Base-by-base conservation (phyloP, 2,797 vertebrate species). In the Dicrostonyx torquatus region DNA sequence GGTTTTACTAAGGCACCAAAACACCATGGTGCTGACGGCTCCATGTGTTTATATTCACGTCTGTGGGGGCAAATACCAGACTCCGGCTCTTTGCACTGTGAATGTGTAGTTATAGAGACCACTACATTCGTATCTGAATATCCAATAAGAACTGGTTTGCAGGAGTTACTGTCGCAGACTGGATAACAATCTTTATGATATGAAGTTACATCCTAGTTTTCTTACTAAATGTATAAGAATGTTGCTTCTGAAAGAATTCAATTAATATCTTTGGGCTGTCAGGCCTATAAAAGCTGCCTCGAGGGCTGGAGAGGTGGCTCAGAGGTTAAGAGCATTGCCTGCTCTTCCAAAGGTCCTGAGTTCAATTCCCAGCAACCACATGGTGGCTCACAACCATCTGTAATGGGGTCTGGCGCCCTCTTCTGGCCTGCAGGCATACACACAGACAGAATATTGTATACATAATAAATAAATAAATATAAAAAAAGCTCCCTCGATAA, bases 231-330 rank as follows among this genome's bases (percentile, higher is more conserved):
- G 22, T 20, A 12, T 78, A 11, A 55, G 24, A 91, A 84, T 66
- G 26, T 40, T 78, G 31, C 31, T 92, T 93, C 86, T 87, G 72
- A 62, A 87, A 90, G 48, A 78, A 93, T 31, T 93, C 13, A 89
- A 0, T 48, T 15, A 80, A 43, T 88, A 62, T 80, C 78, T 55
- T 7, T 26, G 62, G 43, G 31, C 7, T 11, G 24, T 37, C n/a
- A 31, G 48, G 26, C 87, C 29, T 31, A 66, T 55, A 45, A 75
- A 93, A 89, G 10, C 58, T 79, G 8, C 45, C 43, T n/a, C n/a
- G n/a, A n/a, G n/a, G n/a, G n/a, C n/a, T n/a, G n/a, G n/a, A n/a
- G n/a, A n/a, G n/a, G n/a, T n/a, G n/a, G n/a, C n/a, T n/a, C n/a
- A n/a, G n/a, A n/a, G n/a, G n/a, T n/a, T n/a, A n/a, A n/a, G n/a